Conservation (phyloP, 2,797 vertebrate genomes). For the Oceanodroma leucorhoa region DNA sequence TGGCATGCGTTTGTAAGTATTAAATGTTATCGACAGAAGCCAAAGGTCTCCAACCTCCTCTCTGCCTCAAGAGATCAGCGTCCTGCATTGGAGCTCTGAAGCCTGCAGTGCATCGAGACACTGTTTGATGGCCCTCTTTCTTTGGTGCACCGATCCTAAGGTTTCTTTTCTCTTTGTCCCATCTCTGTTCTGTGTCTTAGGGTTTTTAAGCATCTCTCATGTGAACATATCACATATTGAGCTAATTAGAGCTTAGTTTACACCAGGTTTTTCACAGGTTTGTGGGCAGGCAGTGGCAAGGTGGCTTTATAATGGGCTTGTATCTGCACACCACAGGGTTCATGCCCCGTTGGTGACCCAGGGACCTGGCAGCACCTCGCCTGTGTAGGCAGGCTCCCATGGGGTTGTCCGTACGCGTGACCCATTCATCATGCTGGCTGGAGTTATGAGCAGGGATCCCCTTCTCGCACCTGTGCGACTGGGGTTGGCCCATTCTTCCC, state of each 20-base stretch:
- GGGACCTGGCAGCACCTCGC: neutral
- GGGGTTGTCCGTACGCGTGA: fast-evolving
- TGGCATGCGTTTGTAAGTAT: neutral
- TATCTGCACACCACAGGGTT: neutral
- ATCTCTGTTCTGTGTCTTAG: neutral
- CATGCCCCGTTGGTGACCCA: fast-evolving
- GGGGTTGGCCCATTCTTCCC: neutral
- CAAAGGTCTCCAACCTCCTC: neutral
- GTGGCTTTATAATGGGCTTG: neutral
- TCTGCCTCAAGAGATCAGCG: neutral
- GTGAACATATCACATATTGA: neutral
- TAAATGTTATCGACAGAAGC: neutral
- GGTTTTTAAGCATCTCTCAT: neutral
- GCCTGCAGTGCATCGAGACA: neutral
- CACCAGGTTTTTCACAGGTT: neutral
- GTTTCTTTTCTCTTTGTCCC: neutral
- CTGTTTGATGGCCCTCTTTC: neutral
- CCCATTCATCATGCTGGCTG: neutral
- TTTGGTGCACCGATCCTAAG: neutral
- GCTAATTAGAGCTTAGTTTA: neutral
- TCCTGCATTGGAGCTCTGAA: neutral
- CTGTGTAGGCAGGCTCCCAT: fast-evolving
- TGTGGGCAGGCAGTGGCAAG: neutral
- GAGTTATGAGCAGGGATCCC: neutral
- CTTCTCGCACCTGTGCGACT: neutral